Evolutionary conservation across 2,113 vertebrate genomes (phyloP).

Genomic region (Oryzias woworae): DNA sequence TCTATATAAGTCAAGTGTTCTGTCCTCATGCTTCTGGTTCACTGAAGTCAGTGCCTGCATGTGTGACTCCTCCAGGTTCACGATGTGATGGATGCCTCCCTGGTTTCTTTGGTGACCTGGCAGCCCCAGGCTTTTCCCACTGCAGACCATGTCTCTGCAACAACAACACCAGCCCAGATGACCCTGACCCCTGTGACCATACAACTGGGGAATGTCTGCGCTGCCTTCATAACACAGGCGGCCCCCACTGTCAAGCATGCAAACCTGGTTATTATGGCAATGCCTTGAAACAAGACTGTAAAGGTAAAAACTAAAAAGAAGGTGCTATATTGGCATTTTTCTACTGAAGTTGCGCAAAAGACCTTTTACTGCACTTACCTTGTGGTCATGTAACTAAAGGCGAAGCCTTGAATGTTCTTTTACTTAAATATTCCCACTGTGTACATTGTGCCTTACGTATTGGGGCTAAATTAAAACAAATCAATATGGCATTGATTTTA

Average conservation of each 20-base stretch:
- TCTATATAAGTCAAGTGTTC: not conserved
- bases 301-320: constrained; percentile 67
- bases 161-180: constrained; percentile 80
- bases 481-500: too few relatives aligned
- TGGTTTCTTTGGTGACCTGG: constrained; percentile 82
- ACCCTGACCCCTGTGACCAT: constrained; percentile 76
- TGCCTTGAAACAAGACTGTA: constrained; percentile 81
- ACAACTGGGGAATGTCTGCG: constrained; percentile 81
- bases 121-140: constrained; percentile 26
- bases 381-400: too few relatives aligned
- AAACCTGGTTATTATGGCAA: constrained; percentile 84
- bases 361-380: too few relatives aligned
- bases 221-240: constrained; percentile 83
- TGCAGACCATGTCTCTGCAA: constrained; percentile 83
- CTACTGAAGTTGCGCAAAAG: too few relatives aligned
- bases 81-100: constrained; percentile 78
- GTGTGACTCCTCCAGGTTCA: constrained; percentile 69
- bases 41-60: too few relatives aligned
- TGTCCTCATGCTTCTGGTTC: too few relatives aligned
- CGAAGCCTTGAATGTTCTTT: too few relatives aligned
- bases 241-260: constrained; percentile 82
- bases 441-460: too few relatives aligned
- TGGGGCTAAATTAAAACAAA: too few relatives aligned
- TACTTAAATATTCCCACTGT: too few relatives aligned
- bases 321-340: too few relatives aligned